These are phyloP conservation scores for Coccyzus lansbergi DNA, from an alignment of 2,797 vertebrate genomes.

Conservation along the genomic window DNA sequence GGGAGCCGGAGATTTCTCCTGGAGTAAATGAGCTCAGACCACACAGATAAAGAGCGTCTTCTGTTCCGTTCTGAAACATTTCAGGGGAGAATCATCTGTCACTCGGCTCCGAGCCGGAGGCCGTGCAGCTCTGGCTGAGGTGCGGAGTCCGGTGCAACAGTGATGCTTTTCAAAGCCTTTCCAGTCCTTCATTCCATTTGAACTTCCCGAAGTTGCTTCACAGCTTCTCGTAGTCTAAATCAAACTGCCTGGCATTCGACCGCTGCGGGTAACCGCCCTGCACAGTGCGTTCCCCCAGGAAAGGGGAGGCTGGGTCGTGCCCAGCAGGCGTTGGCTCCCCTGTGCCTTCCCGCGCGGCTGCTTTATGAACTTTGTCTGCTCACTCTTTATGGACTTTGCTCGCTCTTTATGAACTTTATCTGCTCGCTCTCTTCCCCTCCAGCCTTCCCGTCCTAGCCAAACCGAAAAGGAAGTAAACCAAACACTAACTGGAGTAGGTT, in stretches of 20 bases:
- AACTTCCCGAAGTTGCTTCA: neutral
- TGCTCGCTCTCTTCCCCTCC: accelerated
- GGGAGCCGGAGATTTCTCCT: conserved; percentile 70
- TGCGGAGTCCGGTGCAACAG: conserved; percentile 49
- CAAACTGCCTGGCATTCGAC: neutral
- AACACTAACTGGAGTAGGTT: neutral
- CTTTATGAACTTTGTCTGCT: accelerated
- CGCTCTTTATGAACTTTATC: accelerated
- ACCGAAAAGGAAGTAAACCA: neutral
- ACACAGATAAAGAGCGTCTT: conserved; percentile 93
- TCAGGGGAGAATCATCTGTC: conserved; percentile 79
- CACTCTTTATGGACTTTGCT: accelerated
- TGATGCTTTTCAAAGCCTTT: conserved; percentile 52
- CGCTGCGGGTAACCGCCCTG: neutral
- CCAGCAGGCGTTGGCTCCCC: neutral
- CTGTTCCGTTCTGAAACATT: conserved; percentile 83
- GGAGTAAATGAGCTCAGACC: conserved; percentile 87
- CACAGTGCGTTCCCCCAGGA: neutral
- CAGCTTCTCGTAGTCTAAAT: neutral
- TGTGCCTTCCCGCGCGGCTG: neutral
- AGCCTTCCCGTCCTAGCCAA: neutral
- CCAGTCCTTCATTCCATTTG: conserved; percentile 1
- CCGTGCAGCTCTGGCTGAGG: conserved; percentile 67
- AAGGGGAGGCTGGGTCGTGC: neutral
- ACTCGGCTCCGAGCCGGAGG: conserved; percentile 56